Percentiles rank a stretch among this genome's conserved stretches.
phyloP scores from a whole-genome alignment of 2,797 vertebrate species.

The Spheniscus humboldti region DNA sequence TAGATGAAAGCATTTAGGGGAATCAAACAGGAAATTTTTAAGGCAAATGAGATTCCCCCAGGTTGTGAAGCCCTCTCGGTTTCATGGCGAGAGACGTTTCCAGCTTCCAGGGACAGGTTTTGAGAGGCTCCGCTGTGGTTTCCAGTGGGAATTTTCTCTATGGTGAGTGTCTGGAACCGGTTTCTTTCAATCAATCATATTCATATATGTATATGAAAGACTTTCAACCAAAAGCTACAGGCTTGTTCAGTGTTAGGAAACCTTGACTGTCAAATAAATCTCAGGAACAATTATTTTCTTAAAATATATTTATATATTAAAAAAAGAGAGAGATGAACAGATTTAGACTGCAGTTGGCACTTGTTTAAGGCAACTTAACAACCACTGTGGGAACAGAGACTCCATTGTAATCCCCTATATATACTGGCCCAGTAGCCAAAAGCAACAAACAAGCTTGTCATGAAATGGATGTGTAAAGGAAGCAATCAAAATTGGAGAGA shows the following conservation, averaged over 20 bases:
- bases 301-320: neutral
- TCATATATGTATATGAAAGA: neutral
- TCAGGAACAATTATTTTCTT: constrained; percentile 27
- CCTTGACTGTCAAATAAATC: constrained; percentile 37
- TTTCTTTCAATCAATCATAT: constrained; percentile 24
- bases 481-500: constrained; percentile 14
- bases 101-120: neutral
- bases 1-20: neutral
- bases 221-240: neutral
- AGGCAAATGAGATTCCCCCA: neutral
- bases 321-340: neutral
- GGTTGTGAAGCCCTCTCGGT: neutral
- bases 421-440: constrained; percentile 21
- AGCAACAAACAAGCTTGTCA: constrained; percentile 48
- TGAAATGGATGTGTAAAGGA: constrained; percentile 60
- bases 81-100: neutral
- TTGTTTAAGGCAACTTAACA: constrained; percentile 3
- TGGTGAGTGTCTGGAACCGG: neutral
- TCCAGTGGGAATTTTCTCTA: neutral
- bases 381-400: neutral
- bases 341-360: constrained; percentile 3
- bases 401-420: constrained; percentile 10
- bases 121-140: neutral
- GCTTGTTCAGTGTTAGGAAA: neutral
- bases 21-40: neutral